Evolutionary conservation across 1,140 invertebrate species (phyloP), one percentile per base, ranked within the genome.

Genomic region (Ceratitis capitata): DNA sequence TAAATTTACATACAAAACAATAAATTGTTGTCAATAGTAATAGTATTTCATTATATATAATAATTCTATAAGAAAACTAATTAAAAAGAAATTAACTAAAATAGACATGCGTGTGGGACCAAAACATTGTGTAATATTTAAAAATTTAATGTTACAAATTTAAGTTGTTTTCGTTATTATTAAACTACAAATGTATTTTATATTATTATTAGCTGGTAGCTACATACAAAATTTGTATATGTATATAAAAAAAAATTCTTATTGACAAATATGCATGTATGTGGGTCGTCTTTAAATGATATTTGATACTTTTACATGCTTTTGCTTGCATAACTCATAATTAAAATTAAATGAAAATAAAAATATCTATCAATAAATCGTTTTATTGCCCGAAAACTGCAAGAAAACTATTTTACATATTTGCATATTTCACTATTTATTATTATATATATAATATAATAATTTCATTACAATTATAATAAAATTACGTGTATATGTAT

Each of bases 281-380:
- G 32, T 64, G 35, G 29, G 61, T 69, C 58, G 58, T 61, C 58
- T 61, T 61, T 61, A 61, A 61, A 61, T 61, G 58, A 29, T 61
- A 29, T 10, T 61, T 56, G 51, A n/a, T n/a, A n/a, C n/a, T n/a
- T 56, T 6, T 56, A 56, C 23, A 56, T 56, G 51, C 51, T 6
- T 56, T n/a, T n/a, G n/a, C 16, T 56, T 56, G 51, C 51, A 56
- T 56, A 56, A 56, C 1, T 23, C 23, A n/a, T 4, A n/a, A 7
- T 56, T 56, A 23, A 56, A 23, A 56, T 23, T 14, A n/a, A n/a
- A n/a, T 56, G 51, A 56, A 56, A 56, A 56, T 56, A 56, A 56
- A n/a, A 56, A 7, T 56, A 7, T 56, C 7, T 6, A 9, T 56
- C 19, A 56, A 56, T 56, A 26, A 61, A 29, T 26, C 26, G 26